Percentiles rank a stretch among this genome's conserved stretches.
Evolutionary conservation across 2,113 vertebrate genomes (phyloP).

Genomic region (Strix aluco): DNA sequence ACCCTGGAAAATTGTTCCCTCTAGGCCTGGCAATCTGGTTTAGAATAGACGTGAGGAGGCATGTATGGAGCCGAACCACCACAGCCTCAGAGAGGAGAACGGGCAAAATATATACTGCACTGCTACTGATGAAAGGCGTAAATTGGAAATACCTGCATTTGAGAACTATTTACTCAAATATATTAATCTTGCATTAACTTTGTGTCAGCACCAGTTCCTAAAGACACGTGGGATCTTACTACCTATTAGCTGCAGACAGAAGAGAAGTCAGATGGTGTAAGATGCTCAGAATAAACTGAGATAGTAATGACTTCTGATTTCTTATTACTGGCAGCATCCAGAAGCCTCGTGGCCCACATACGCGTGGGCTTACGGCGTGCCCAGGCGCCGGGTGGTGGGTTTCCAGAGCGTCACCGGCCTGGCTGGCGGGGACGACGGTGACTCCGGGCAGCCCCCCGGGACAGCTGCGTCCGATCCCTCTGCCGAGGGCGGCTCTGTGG

Average conservation of each 20-base stretch:
- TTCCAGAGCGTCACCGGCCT: not conserved
- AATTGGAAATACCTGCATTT: not conserved
- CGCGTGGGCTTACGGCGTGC: not conserved
- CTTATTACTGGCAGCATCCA: not conserved
- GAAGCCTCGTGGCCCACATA: not conserved
- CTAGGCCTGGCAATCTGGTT: not conserved
- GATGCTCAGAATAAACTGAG: not conserved
- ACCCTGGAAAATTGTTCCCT: conserved; percentile 11
- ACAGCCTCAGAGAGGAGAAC: fast-evolving
- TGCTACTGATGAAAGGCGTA: fast-evolving
- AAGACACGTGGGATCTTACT: not conserved
- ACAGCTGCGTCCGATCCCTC: not conserved
- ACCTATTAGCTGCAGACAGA: not conserved
- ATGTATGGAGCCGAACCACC: not conserved
- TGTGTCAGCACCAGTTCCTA: not conserved
- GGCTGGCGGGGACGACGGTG: fast-evolving
- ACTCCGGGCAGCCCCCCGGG: not conserved
- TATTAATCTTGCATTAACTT: not conserved
- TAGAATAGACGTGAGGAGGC: not conserved
- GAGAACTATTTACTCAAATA: not conserved
- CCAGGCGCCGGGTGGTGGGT: not conserved
- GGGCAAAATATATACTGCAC: fast-evolving
- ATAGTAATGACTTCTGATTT: not conserved
- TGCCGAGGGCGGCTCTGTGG: not conserved
- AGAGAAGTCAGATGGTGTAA: not conserved